A percentile compares a stretch with the other conserved stretches of the same genome.
Conservation (phyloP, 1,140 invertebrate genomes). For the Papilio dardanus region DNA sequence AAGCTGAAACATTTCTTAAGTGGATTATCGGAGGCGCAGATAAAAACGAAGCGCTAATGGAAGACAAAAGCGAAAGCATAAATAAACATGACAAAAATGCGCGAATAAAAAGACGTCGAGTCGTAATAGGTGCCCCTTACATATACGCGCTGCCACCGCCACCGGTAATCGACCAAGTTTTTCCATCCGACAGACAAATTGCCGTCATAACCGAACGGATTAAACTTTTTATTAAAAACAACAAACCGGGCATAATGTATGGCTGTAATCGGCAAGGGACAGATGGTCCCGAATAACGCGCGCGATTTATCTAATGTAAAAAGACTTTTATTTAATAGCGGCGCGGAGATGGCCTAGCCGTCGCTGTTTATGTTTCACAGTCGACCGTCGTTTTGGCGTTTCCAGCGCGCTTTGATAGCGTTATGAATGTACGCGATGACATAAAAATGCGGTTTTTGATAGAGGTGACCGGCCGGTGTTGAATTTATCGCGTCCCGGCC, state of each 20-base stretch:
- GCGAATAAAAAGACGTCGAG: conserved; percentile 61
- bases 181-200: conserved; percentile 80
- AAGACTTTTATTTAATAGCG: conserved; percentile 81
- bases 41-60: conserved; percentile 69
- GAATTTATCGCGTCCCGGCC: conserved; percentile 63
- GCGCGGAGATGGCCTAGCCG: conserved; percentile 72
- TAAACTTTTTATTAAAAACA: conserved; percentile 83
- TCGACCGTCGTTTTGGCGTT: conserved; percentile 67
- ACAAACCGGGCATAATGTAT: conserved; percentile 81
- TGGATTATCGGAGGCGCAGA: conserved; percentile 59
- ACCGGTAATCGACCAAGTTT: conserved; percentile 78
- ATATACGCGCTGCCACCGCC: conserved; percentile 58
- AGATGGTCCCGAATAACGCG: conserved; percentile 77
- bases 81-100: conserved; percentile 74
- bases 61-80: conserved; percentile 76
- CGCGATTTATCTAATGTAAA: conserved; percentile 81
- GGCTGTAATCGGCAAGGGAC: conserved; percentile 78
- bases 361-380: conserved; percentile 73
- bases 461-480: conserved; percentile 62
- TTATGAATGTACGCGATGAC: conserved; percentile 72
- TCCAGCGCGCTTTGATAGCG: conserved; percentile 66
- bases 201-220: conserved; percentile 80
- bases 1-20: conserved; percentile 58
- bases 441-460: conserved; percentile 76
- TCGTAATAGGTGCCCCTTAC: conserved; percentile 65